Base-by-base conservation (phyloP, 1,140 invertebrate species). In the Tetraneura akinire region DNA sequence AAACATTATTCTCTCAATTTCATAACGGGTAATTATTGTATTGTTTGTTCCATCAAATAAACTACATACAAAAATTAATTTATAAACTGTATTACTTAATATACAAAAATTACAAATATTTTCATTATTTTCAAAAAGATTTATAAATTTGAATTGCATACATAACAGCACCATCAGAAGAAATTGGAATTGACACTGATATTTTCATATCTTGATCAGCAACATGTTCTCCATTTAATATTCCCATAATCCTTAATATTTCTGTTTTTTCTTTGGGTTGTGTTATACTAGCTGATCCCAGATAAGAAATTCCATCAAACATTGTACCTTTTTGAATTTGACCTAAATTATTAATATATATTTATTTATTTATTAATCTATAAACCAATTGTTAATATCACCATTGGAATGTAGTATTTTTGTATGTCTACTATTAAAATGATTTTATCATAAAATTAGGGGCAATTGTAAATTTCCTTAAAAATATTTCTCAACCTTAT, bases 201-300 rank as follows among this genome's bases (percentile, higher is more conserved):
- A 98, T 90, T 83, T 93, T 94, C 10, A 98, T 93, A 66, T 87
- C 87, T 23, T 91, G 91, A 80, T 85, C 86, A 76, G 90, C 87
- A 5, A 89, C 87, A 83, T 93, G 91, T 82, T 94, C 90, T 80
- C 90, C 91, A 85, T 95, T 95, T 14, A 99, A 87, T 84, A 96
- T 92, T 60, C 90, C 91, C 92, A 99, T 98, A 84, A 97, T 97
- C 55, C 92, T 89, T 85, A 96, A 95, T 82, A 99, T 97, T 88
- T 99, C 97, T n/a, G 88, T 87, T 87, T 98, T 96, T 70, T 93
- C 96, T 85, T 96, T 92, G 6, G 97, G 96, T 5, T 95, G 94
- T 86, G 95, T 95, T 81, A 99, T 96, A 80, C 91, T 91, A 62
- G 96, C 94, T 14, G 94, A 94, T 47, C 97, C 97, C 80, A 99